Evolutionary conservation across 2,797 vertebrate species (phyloP).

Genomic region (Eulemur mongoz): DNA sequence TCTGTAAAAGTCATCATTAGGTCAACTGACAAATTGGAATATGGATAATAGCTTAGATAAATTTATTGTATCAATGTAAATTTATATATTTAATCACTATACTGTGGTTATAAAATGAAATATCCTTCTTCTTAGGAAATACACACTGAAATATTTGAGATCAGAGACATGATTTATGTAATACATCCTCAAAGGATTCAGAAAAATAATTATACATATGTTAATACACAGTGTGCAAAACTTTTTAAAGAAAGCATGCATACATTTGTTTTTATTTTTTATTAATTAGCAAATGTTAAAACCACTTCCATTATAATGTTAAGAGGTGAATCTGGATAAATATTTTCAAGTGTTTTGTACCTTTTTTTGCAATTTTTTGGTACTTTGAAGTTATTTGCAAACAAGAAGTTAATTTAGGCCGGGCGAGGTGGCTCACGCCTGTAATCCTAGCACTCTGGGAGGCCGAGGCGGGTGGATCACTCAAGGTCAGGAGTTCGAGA

Average conservation of each 20-base stretch:
- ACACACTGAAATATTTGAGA: neutral
- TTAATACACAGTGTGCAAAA: neutral
- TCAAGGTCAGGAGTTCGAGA: too few relatives aligned
- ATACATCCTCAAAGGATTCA: neutral
- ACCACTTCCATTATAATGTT: neutral
- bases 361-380: neutral
- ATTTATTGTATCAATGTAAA: neutral
- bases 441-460: too few relatives aligned
- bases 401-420: neutral
- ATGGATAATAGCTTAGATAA: neutral
- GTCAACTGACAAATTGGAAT: neutral
- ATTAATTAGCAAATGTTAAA: slow-evolving; percentile 2
- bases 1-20: neutral
- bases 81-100: slow-evolving; percentile 2
- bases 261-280: neutral
- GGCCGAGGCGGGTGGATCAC: too few relatives aligned
- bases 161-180: neutral
- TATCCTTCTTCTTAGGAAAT: neutral
- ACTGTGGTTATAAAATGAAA: neutral
- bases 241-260: neutral
- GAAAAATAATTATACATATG: neutral
- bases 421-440: too few relatives aligned
- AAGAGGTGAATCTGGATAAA: neutral
- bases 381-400: slow-evolving; percentile 48
- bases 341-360: neutral